These are phyloP conservation scores for Pseudopleuronectes americanus DNA, from an alignment of 2,797 vertebrate species.

Conservation along the genomic window DNA sequence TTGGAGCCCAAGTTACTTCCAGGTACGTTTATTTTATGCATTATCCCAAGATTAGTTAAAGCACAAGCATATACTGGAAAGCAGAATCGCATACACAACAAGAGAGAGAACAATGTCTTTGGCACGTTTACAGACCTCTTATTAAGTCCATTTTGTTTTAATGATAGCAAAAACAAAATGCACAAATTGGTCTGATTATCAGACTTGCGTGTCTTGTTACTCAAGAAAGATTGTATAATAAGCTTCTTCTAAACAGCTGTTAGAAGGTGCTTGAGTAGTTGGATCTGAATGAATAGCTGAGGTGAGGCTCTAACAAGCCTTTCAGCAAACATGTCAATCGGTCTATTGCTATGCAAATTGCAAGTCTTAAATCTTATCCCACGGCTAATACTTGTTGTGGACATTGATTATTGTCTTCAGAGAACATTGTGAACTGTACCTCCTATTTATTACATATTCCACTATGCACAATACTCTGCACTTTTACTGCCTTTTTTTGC, in stretches of 20 bases:
- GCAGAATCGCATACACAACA: neutral
- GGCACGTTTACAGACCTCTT: neutral
- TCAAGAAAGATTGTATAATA: too few species aligned
- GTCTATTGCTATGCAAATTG: neutral
- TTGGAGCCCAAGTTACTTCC: slow-evolving; percentile 92
- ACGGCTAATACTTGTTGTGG: neutral
- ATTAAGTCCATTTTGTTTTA: neutral
- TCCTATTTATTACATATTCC: too few species aligned
- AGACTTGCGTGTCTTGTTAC: too few species aligned
- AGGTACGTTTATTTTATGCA: slow-evolving; percentile 81
- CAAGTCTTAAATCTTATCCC: neutral
- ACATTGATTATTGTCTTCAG: neutral
- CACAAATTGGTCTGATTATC: too few species aligned
- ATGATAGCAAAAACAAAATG: too few species aligned
- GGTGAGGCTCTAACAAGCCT: slow-evolving; percentile 15
- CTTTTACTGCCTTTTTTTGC: too few species aligned
- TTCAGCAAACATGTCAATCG: neutral
- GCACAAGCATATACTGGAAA: too few species aligned
- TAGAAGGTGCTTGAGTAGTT: too few species aligned
- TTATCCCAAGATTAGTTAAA: neutral
- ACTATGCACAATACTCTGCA: too few species aligned
- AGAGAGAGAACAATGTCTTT: neutral
- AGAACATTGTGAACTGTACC: too few species aligned
- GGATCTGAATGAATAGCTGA: too few species aligned
- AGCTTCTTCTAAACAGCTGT: too few species aligned